Evolutionary conservation across 2,797 vertebrate species (phyloP), one percentile per base, ranked within the genome.

Genomic region (Mycteria americana): DNA sequence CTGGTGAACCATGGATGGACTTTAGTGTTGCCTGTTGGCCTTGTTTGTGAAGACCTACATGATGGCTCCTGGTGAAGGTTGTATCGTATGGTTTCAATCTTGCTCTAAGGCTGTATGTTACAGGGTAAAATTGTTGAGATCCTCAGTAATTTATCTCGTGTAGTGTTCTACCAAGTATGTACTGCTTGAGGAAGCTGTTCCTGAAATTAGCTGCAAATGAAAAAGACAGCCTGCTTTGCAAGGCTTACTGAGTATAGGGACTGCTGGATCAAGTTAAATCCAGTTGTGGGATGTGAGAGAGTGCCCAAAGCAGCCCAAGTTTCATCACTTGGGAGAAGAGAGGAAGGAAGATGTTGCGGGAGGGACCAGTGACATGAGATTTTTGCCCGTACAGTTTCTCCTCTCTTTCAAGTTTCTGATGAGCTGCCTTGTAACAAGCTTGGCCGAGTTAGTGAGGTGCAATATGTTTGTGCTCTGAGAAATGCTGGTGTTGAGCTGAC

Each of bases 71-170:
- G 9, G 46, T 13, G 31, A 27, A 45, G 53, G 19, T 9, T 1
- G 0, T 22, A 0, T 43, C 7, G 1, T 4, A 2, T 3, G 0
- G 7, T 39, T 92, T 81, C 11, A 35, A 60, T 19, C 28, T 75
- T 68, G 13, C 21, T 56, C 18, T 50, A 4, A 25, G n/a, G 18
- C 65, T 56, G 2, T 13, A 1, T 72, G 6, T 87, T 91, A 81
- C 8, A 8, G 21, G 16, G 15, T 73, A 16, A 23, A 76, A n/a
- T n/a, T 31, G 13, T 43, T 59, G 48, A 83, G 43, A 27, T 56
- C 7, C 13, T 75, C 27, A 76, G 21, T 59, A 30, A 50, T 27
- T 43, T 45, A 4, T 59, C 19, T 78, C 2, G 0, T 65, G 31
- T 45, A 17, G 19, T 37, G 28, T 60, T 63, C 35, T 74, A 6